A percentile compares a stretch with the other conserved stretches of the same genome.
These are phyloP conservation scores for Harlomillsia oculata DNA, from an alignment of 1,140 invertebrate species.

Conservation along the genomic window DNA sequence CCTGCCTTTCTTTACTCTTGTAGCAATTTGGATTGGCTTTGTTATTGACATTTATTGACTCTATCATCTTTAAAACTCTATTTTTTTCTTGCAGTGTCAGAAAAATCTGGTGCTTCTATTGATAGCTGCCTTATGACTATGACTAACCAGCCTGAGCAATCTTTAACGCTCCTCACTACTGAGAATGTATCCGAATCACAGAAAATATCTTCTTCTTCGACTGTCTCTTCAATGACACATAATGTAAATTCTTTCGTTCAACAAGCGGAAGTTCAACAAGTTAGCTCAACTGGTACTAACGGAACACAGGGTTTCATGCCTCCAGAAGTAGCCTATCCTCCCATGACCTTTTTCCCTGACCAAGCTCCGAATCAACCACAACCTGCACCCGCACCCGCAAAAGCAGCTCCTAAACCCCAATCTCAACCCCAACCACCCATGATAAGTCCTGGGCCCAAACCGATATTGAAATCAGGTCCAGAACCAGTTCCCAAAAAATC, in stretches of 20 bases:
- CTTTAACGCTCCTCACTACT: slow-evolving; percentile 3
- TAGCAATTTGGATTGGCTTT: too few relatives aligned
- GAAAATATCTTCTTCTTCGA: neutral
- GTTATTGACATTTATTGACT: too few relatives aligned
- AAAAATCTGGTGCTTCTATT: slow-evolving; percentile 25
- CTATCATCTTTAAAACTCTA: too few relatives aligned
- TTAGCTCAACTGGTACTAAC: too few relatives aligned
- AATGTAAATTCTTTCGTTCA: slow-evolving; percentile 4
- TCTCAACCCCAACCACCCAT: slow-evolving; percentile 2
- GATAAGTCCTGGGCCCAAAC: slow-evolving; percentile 16
- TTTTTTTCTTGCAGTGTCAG: slow-evolving; percentile 26
- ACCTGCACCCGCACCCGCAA: neutral
- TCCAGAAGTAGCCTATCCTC: slow-evolving; percentile 21
- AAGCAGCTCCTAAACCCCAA: neutral
- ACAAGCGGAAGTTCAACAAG: too few relatives aligned
- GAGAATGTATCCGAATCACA: slow-evolving; percentile 1
- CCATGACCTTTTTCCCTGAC: slow-evolving; percentile 5
- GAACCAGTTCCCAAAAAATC: slow-evolving; percentile 8
- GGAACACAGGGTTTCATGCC: too few relatives aligned
- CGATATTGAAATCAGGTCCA: slow-evolving; percentile 22
- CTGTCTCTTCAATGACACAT: slow-evolving; percentile 5
- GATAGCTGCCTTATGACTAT: slow-evolving; percentile 30
- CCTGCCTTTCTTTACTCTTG: too few relatives aligned
- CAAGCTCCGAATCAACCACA: neutral
- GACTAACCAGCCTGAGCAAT: slow-evolving; percentile 10